Conservation (phyloP, 92 coral and sea anemone genomes). For the Micromussa lordhowensis region DNA sequence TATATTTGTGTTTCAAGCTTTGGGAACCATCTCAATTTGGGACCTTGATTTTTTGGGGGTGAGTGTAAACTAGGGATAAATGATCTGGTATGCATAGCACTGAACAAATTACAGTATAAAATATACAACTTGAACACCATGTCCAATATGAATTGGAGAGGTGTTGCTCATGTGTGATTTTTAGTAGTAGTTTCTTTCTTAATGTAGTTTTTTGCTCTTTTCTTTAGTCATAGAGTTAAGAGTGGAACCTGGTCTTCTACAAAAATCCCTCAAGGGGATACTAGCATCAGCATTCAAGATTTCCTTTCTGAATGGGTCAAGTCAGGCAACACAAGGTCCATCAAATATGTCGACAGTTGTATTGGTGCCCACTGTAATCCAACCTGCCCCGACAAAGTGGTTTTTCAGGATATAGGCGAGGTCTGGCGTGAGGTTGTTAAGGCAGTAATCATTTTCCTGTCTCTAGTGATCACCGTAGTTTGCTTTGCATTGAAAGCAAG, state of each 20-base stretch:
- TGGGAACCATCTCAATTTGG: not conserved
- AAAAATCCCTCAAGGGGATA: constrained; percentile 27
- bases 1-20: no score
- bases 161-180: not conserved
- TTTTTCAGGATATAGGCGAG: constrained; percentile 52
- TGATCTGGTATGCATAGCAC: no score
- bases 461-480: constrained; percentile 55
- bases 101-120: not conserved
- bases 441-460: constrained; percentile 17
- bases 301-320: constrained; percentile 49
- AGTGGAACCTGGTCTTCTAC: constrained; percentile 59
- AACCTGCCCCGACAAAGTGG: constrained; percentile 68
- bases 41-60: not conserved
- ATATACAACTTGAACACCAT: no score
- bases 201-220: not conserved
- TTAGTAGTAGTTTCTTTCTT: not conserved
- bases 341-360: constrained; percentile 57
- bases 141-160: not conserved
- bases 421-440: constrained; percentile 34
- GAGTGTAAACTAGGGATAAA: no score
- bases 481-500: constrained; percentile 45
- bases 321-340: not conserved
- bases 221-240: constrained; percentile 49
- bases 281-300: constrained; percentile 35
- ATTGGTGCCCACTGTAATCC: constrained; percentile 75